phyloP scores from a whole-genome alignment of 2,797 vertebrate species.

The Gila robusta region DNA sequence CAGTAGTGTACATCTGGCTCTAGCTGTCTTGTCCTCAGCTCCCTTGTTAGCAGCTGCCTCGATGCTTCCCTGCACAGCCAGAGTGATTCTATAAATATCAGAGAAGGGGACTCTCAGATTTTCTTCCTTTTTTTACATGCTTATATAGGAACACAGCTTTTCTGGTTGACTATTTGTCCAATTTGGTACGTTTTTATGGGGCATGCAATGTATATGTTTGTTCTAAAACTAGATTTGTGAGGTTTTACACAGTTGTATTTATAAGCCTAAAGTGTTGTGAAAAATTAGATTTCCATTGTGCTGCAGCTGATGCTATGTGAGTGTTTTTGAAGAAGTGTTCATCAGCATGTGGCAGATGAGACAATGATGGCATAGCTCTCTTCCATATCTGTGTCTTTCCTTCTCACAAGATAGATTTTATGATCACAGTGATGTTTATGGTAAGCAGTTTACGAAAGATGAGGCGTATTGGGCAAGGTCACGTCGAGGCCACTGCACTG shows the following conservation, averaged over 20 bases:
- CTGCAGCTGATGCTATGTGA: not conserved
- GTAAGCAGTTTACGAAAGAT: constrained; percentile 8
- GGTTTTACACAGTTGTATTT: constrained; percentile 42
- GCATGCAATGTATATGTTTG: not conserved
- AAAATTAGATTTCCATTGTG: not conserved
- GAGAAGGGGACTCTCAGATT: constrained; percentile 36
- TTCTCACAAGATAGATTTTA: constrained; percentile 2
- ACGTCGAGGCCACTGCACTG: not conserved
- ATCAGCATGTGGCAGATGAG: constrained; percentile 29
- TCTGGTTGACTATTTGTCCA: constrained; percentile 27
- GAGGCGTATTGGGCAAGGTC: not conserved
- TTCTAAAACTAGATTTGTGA: constrained; percentile 15
- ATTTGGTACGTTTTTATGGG: constrained; percentile 26
- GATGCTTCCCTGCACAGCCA: constrained; percentile 65
- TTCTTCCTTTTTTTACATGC: constrained; percentile 21
- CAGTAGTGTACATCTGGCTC: constrained; percentile 71
- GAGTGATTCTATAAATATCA: constrained; percentile 75
- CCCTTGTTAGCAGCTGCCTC: constrained; percentile 76
- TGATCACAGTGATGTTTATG: not conserved
- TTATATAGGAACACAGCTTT: constrained; percentile 6
- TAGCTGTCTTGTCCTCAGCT: constrained; percentile 66
- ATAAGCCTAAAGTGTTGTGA: not conserved
- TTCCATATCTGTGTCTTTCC: constrained; percentile 6
- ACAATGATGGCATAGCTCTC: constrained; percentile 9
- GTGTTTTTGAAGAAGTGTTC: constrained; percentile 17